Conservation (phyloP, 2,888 invertebrate species). For the Drosophila meridiana region DNA sequence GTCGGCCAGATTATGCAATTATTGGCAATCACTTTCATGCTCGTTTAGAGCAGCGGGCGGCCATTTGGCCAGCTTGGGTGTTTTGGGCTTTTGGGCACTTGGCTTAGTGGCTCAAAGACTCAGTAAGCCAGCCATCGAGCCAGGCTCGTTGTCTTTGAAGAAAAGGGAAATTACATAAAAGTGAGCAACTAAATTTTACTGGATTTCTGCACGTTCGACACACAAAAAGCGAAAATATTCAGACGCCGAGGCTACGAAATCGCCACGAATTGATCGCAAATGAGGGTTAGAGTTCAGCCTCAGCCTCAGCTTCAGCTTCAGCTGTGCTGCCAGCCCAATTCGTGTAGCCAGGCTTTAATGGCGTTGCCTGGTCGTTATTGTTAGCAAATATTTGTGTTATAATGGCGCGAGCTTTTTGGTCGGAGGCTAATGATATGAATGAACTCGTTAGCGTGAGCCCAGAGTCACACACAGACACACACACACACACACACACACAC, state of each 20-base stretch:
- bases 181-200: slow-evolving; percentile 78
- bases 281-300: slow-evolving; percentile 74
- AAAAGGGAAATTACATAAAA: slow-evolving; percentile 80
- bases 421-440: slow-evolving; percentile 74
- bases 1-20: slow-evolving; percentile 73
- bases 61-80: slow-evolving; percentile 36
- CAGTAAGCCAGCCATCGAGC: slow-evolving; percentile 5
- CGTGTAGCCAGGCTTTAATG: slow-evolving; percentile 66
- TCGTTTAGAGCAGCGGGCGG: slow-evolving; percentile 76
- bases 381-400: slow-evolving; percentile 79
- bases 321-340: slow-evolving; percentile 48
- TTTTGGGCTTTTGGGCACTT: slow-evolving; percentile 30
- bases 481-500: slow-evolving; percentile 14
- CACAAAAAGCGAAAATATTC: slow-evolving; percentile 69
- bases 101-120: slow-evolving; percentile 24
- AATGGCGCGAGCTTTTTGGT: slow-evolving; percentile 70
- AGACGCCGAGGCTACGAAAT: slow-evolving; percentile 66
- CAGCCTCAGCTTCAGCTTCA: slow-evolving; percentile 24
- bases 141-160: slow-evolving; percentile 60
- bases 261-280: slow-evolving; percentile 81
- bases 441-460: slow-evolving; percentile 65
- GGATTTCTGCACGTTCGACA: slow-evolving; percentile 74
- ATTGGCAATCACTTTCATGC: slow-evolving; percentile 79
- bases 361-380: slow-evolving; percentile 72
- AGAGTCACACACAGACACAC: slow-evolving; percentile 11